phyloP scores from a whole-genome alignment of 2,113 vertebrate genomes.

The Camelus bactrianus region DNA sequence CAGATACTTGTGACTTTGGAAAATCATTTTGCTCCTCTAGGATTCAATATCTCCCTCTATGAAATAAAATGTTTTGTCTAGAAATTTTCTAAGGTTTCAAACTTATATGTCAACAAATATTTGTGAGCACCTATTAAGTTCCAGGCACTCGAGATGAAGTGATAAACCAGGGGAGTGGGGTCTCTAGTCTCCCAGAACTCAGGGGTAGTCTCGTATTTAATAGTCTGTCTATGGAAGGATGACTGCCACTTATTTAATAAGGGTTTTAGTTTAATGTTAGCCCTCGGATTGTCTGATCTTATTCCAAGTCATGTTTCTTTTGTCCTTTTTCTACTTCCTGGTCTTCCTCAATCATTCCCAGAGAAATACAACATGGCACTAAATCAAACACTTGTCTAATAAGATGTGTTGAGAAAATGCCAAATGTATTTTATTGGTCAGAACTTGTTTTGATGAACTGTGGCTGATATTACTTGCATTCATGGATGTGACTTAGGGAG shows the following conservation, averaged over 20 bases:
- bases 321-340: not conserved
- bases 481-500: not conserved
- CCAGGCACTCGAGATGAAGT: not conserved
- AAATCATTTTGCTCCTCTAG: not conserved
- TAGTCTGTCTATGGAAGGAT: not conserved
- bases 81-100: conserved; percentile 38
- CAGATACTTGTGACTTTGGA: not conserved
- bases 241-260: not conserved
- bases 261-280: conserved; percentile 21
- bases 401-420: not conserved
- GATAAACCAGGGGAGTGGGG: not conserved
- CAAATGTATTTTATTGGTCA: not conserved
- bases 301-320: not conserved
- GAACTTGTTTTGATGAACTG: conserved; percentile 44
- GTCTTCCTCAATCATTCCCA: not conserved
- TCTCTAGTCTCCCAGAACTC: not conserved
- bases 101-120: conserved; percentile 15
- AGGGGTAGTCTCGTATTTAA: not conserved
- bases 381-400: not conserved
- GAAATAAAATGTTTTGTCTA: not conserved
- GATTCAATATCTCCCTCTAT: not conserved
- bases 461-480: not conserved
- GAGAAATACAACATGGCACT: not conserved
- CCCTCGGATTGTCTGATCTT: not conserved
- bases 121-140: not conserved